phyloP scores from a whole-genome alignment of 1,140 invertebrate species.

The Colletes gigas region DNA sequence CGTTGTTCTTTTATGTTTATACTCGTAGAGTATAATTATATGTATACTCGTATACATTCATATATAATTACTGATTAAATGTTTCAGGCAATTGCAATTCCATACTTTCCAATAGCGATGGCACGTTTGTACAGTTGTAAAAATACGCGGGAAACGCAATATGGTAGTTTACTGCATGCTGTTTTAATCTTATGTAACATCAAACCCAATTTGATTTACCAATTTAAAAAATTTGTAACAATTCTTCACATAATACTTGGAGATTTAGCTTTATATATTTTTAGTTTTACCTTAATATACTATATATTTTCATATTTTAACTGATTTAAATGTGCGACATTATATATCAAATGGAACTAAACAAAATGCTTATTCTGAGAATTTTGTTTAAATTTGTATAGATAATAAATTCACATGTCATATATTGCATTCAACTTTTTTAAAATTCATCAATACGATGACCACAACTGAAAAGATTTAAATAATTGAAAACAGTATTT shows the following conservation, averaged over 20 bases:
- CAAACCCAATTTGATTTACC: conserved; percentile 40
- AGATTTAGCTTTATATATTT: conserved; percentile 64
- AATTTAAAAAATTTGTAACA: conserved; percentile 35
- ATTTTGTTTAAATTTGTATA: background rate
- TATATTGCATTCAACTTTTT: background rate
- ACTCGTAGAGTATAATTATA: too few relatives aligned
- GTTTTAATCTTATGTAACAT: conserved; percentile 66
- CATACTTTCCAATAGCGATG: conserved; percentile 47
- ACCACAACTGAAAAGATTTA: too few relatives aligned
- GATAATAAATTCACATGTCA: background rate
- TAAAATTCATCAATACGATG: background rate
- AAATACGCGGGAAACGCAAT: conserved; percentile 23
- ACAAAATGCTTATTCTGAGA: background rate
- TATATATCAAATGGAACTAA: background rate
- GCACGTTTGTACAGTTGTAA: conserved; percentile 40
- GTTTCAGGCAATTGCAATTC: conserved; percentile 51
- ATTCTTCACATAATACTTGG: conserved; percentile 34
- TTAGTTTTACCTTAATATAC: conserved; percentile 60
- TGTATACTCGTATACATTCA: too few relatives aligned
- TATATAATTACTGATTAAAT: conserved; percentile 4
- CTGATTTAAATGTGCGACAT: conserved; percentile 1
- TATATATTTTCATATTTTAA: conserved; percentile 30
- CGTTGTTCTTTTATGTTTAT: too few relatives aligned
- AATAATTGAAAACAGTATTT: background rate
- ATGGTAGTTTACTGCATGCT: conserved; percentile 48